These are phyloP conservation scores for Crotalus helleri DNA, from an alignment of 2,113 vertebrate genomes.

Conservation along the genomic window DNA sequence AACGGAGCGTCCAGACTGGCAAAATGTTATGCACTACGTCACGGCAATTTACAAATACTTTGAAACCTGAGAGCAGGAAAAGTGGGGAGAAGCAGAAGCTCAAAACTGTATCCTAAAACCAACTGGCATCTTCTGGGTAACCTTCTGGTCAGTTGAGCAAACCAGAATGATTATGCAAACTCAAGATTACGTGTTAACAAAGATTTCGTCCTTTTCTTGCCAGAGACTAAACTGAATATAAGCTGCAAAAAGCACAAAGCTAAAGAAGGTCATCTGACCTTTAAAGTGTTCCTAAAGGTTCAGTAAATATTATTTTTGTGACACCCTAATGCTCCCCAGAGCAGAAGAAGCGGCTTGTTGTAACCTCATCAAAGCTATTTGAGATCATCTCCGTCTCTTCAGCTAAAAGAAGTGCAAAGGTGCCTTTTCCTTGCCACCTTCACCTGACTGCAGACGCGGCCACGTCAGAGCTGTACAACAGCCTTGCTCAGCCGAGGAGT, in stretches of 20 bases:
- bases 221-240: slow-evolving; percentile 22
- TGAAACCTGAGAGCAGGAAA: slow-evolving; percentile 81
- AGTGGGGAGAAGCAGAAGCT: slow-evolving; percentile 26
- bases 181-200: slow-evolving; percentile 42
- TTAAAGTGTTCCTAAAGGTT: slow-evolving; percentile 26
- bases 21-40: slow-evolving; percentile 95
- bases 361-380: slow-evolving; percentile 29
- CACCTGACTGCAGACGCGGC: slow-evolving; percentile 25
- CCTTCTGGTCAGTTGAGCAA: slow-evolving; percentile 36
- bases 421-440: slow-evolving; percentile 5
- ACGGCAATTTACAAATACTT: slow-evolving; percentile 99
- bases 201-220: slow-evolving; percentile 30
- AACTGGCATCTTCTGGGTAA: slow-evolving; percentile 46
- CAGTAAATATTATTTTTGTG: slow-evolving; percentile 30
- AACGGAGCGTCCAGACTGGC: slow-evolving; percentile 93
- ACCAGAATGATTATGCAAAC: slow-evolving; percentile 32
- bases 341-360: slow-evolving; percentile 12
- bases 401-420: slow-evolving; percentile 37
- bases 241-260: slow-evolving; percentile 32
- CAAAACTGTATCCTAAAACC: slow-evolving; percentile 39
- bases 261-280: slow-evolving; percentile 39
- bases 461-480: slow-evolving; percentile 18
- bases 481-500: slow-evolving; percentile 26
- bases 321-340: neutral
- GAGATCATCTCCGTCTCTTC: slow-evolving; percentile 21